phyloP scores from a whole-genome alignment of 2,113 vertebrate species.

The Otolemur garnettii region DNA sequence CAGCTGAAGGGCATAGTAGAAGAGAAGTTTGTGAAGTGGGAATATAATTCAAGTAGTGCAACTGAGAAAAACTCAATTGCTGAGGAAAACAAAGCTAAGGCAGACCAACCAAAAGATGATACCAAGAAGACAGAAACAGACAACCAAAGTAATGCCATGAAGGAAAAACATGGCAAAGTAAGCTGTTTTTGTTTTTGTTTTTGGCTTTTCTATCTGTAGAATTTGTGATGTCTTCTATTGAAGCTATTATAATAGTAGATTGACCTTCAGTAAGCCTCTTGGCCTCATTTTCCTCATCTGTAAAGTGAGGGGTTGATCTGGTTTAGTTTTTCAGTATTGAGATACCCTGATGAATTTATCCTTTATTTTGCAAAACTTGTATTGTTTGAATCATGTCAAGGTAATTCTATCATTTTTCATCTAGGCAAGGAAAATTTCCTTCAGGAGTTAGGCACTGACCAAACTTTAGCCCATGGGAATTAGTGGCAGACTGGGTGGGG shows the following conservation, averaged over 20 bases:
- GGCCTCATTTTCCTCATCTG: constrained; percentile 76
- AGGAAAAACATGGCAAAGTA: constrained; percentile 93
- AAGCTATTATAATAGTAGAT: constrained; percentile 72
- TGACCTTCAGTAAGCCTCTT: constrained; percentile 71
- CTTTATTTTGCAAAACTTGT: constrained; percentile 48
- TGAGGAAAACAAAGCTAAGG: constrained; percentile 90
- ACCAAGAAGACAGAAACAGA: constrained; percentile 87
- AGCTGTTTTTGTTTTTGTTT: constrained; percentile 82
- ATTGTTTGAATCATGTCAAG: constrained; percentile 64
- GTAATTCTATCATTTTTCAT: constrained; percentile 65
- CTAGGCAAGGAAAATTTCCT: constrained; percentile 61
- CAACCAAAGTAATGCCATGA: constrained; percentile 86
- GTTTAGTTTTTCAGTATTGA: constrained; percentile 73
- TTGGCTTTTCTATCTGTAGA: constrained; percentile 65
- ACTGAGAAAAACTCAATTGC: constrained; percentile 89
- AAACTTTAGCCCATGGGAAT: constrained; percentile 1
- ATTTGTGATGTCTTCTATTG: constrained; percentile 65
- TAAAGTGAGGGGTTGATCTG: constrained; percentile 79
- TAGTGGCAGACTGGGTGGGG: constrained; percentile 55
- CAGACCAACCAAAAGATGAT: constrained; percentile 89
- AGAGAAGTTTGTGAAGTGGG: constrained; percentile 94
- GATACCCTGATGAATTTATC: constrained; percentile 61
- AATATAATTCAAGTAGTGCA: constrained; percentile 91
- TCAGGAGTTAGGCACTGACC: constrained; percentile 43
- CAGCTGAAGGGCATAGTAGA: constrained; percentile 93